phyloP scores from a whole-genome alignment of 2,113 vertebrate genomes.

The Gulo gulo region DNA sequence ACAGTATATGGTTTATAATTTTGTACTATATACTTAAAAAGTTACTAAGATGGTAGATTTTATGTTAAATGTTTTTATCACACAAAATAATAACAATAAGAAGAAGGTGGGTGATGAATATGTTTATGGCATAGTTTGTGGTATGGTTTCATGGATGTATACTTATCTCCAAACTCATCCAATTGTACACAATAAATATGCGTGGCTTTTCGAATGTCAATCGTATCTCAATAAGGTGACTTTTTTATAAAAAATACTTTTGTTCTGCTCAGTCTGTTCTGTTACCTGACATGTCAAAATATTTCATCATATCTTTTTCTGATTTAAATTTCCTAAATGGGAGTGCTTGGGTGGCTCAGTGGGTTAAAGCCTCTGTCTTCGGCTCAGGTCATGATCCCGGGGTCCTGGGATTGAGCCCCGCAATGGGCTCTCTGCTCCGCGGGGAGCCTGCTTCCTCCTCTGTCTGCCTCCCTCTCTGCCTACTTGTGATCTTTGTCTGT shows the following conservation, averaged over 20 bases:
- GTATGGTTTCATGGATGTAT: not conserved
- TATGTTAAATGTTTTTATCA: not conserved
- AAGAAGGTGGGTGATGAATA: not conserved
- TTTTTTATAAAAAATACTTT: slow-evolving; percentile 69
- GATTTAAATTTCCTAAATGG: slow-evolving; percentile 75
- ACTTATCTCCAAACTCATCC: not conserved
- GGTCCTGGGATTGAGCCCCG: too few species aligned
- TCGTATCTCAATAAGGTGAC: not conserved
- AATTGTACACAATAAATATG: not conserved
- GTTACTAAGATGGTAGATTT: not conserved
- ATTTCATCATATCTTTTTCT: slow-evolving; percentile 60
- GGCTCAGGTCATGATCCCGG: too few species aligned
- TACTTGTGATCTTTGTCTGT: too few species aligned
- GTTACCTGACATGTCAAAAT: slow-evolving; percentile 74
- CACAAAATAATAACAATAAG: not conserved
- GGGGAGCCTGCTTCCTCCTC: too few species aligned
- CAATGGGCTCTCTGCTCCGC: too few species aligned
- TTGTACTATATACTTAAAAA: not conserved
- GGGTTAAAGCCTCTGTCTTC: too few species aligned
- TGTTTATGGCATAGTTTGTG: not conserved
- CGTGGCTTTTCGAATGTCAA: not conserved
- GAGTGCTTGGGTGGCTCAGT: too few species aligned
- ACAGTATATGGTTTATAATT: not conserved
- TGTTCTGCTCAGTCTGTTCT: slow-evolving; percentile 71
- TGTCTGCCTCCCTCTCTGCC: too few species aligned